A percentile compares a stretch with the other conserved stretches of the same genome.
phyloP scores from a whole-genome alignment of 92 coral and sea anemone genomes.

The Hydrozoanthus gracilis region DNA sequence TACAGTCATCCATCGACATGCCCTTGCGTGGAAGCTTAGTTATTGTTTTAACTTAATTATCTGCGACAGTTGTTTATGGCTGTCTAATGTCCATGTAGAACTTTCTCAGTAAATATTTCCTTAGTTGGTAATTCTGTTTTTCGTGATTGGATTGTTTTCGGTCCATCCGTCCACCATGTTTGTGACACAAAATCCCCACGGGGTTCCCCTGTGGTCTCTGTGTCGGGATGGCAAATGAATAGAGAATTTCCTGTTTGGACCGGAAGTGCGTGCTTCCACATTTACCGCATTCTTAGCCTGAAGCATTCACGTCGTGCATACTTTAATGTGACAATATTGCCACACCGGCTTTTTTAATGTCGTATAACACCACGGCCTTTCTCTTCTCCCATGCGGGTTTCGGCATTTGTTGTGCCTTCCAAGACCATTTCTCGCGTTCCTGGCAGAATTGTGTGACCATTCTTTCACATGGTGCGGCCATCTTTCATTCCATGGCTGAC shows the following conservation, averaged over 20 bases:
- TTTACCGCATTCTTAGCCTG: neutral
- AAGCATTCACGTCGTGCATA: slow-evolving; percentile 50
- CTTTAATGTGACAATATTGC: slow-evolving; percentile 93
- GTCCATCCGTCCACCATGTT: slow-evolving; percentile 17
- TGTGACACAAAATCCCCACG: slow-evolving; percentile 14
- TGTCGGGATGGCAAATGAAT: slow-evolving; percentile 11
- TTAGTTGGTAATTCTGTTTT: neutral
- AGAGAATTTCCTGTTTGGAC: slow-evolving; percentile 13
- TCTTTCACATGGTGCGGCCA: slow-evolving; percentile 89
- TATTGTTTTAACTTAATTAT: neutral
- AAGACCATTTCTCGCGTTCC: slow-evolving; percentile 69
- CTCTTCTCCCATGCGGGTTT: slow-evolving; percentile 83
- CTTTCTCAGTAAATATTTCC: neutral
- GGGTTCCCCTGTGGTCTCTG: slow-evolving; percentile 16
- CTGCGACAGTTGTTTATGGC: neutral
- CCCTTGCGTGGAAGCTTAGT: neutral
- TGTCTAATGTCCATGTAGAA: neutral
- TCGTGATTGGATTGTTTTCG: slow-evolving; percentile 10
- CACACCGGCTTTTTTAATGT: slow-evolving; percentile 79
- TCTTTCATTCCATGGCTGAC: slow-evolving; percentile 93
- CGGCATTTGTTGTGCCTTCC: slow-evolving; percentile 93
- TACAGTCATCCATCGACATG: neutral
- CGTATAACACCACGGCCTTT: slow-evolving; percentile 96
- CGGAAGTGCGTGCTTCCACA: slow-evolving; percentile 26
- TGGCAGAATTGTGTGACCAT: slow-evolving; percentile 35